Percentiles rank a stretch among this genome's conserved stretches.
Conservation (phyloP, 2,113 vertebrate species). For the Stomatorhinus ivindoensis region DNA sequence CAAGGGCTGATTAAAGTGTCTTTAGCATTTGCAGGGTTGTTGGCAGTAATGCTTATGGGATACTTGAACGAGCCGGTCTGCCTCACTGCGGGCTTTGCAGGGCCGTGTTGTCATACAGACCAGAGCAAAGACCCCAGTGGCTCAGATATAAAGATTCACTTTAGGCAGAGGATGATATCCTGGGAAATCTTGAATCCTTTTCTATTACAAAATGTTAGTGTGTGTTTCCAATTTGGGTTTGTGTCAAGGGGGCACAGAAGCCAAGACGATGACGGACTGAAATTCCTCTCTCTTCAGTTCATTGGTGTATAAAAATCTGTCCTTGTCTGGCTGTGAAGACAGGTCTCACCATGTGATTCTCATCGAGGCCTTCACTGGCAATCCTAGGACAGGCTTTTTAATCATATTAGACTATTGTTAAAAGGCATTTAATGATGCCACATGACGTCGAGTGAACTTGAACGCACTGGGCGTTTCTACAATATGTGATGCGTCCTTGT, state of each 20-base stretch:
- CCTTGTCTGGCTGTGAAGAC: neutral
- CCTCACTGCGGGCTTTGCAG: neutral
- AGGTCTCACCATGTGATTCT: neutral
- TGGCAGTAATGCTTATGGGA: neutral
- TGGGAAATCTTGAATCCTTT: slow-evolving; percentile 3
- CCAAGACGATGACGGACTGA: neutral
- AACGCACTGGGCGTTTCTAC: neutral
- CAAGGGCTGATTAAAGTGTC: neutral
- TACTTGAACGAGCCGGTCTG: neutral
- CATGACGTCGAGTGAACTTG: neutral
- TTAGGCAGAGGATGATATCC: slow-evolving; percentile 11
- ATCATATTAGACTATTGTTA: neutral
- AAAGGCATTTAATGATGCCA: neutral
- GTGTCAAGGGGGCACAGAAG: slow-evolving; percentile 18
- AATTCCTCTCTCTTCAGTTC: neutral
- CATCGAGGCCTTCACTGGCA: neutral
- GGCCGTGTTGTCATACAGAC: neutral
- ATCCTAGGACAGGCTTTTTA: neutral
- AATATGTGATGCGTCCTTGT: neutral
- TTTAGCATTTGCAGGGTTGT: neutral
- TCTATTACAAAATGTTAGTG: slow-evolving; percentile 9
- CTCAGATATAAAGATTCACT: neutral
- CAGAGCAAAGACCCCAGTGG: neutral
- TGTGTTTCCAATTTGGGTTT: slow-evolving; percentile 27
- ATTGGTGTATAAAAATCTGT: neutral